Conservation (phyloP, 1,140 invertebrate species). For the Hydropsyche tenuis region DNA sequence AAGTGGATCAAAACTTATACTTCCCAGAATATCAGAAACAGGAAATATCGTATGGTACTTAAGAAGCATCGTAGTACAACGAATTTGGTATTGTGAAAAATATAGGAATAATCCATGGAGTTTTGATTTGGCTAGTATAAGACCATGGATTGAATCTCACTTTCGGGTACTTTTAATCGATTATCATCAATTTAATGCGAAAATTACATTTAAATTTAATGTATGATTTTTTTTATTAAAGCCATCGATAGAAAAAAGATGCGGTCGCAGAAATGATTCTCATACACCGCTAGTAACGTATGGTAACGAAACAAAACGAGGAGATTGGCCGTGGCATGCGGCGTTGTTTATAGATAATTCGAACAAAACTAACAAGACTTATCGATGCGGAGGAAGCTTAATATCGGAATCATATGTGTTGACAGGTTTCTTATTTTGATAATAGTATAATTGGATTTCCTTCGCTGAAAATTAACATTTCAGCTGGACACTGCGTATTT, state of each 20-base stretch:
- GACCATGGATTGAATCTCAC: slow-evolving; percentile 40
- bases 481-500: slow-evolving; percentile 43
- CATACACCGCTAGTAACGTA: slow-evolving; percentile 35
- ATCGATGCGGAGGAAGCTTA: slow-evolving; percentile 43
- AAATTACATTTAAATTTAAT: too few relatives aligned
- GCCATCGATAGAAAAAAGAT: slow-evolving; percentile 35
- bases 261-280: slow-evolving; percentile 31
- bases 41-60: slow-evolving; percentile 46
- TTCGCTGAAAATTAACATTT: neutral
- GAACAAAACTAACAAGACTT: neutral
- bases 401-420: slow-evolving; percentile 31
- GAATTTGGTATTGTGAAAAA: slow-evolving; percentile 24
- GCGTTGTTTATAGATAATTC: slow-evolving; percentile 27
- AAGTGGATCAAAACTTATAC: slow-evolving; percentile 40
- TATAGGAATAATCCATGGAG: neutral
- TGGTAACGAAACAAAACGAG: slow-evolving; percentile 28
- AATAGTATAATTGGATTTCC: neutral
- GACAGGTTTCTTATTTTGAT: slow-evolving; percentile 26
- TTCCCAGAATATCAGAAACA: slow-evolving; percentile 38
- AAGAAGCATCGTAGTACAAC: slow-evolving; percentile 23
- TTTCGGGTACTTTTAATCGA: slow-evolving; percentile 21
- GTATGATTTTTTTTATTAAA: neutral
- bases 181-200: slow-evolving; percentile 16
- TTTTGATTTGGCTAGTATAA: neutral
- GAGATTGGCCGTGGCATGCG: slow-evolving; percentile 47